Conservation (phyloP, 2,797 vertebrate species). For the Oreochromis mossambicus region DNA sequence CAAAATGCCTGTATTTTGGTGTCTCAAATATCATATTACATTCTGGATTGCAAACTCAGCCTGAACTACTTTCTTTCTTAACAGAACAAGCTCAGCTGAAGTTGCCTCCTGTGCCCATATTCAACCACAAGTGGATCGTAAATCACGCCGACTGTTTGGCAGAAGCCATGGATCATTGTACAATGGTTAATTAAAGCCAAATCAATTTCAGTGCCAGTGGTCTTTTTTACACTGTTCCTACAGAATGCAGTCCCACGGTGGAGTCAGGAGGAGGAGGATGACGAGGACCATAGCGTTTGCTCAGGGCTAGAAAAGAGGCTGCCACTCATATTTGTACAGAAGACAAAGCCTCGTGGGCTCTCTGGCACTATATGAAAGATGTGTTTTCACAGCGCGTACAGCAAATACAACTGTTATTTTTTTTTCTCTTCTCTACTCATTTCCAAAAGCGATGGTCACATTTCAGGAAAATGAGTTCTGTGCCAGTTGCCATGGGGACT, state of each 20-base stretch:
- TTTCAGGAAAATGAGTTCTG: conserved; percentile 36
- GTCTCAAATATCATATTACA: not conserved
- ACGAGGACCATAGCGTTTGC: conserved; percentile 35
- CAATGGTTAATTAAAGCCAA: conserved; percentile 56
- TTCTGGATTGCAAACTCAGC: not conserved
- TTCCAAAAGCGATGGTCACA: conserved; percentile 16
- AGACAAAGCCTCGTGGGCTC: conserved; percentile 48
- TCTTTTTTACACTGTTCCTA: conserved; percentile 2
- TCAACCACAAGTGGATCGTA: conserved; percentile 9
- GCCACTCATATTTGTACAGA: conserved; percentile 63
- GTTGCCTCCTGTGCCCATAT: not conserved
- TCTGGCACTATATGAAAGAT: conserved; percentile 60
- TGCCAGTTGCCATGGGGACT: conserved; percentile 51
- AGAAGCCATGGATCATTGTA: conserved; percentile 38
- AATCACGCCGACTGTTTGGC: conserved; percentile 46
- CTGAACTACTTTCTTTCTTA: not conserved
- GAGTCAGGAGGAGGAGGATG: conserved; percentile 11
- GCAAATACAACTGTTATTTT: conserved; percentile 51
- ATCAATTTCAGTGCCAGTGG: conserved; percentile 46
- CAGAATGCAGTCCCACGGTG: conserved; percentile 42
- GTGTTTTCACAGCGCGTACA: conserved; percentile 35
- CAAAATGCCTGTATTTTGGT: not conserved
- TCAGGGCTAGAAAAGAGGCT: conserved; percentile 36
- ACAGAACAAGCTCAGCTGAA: not conserved
- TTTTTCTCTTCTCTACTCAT: not conserved